Evolutionary conservation across 2,113 vertebrate species (phyloP).

Genomic region (Hyperoodon ampullatus): DNA sequence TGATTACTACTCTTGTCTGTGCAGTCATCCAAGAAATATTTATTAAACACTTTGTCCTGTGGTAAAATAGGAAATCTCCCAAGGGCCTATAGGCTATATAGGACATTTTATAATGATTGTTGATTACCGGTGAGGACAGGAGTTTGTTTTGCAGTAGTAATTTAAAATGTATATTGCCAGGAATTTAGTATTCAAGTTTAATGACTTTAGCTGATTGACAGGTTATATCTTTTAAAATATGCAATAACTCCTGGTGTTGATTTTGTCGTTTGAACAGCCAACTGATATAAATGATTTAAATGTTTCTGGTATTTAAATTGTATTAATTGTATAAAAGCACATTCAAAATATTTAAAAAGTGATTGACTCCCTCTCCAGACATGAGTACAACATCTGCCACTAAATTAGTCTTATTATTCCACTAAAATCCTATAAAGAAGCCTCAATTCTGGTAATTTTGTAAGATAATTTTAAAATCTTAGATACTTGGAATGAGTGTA

Average conservation of each 20-base stretch:
- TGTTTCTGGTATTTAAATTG: not conserved
- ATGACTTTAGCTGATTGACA: not conserved
- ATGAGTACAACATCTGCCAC: not conserved
- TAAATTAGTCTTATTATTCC: not conserved
- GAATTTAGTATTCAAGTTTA: constrained; percentile 19
- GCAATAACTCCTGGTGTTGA: not conserved
- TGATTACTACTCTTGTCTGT: not conserved
- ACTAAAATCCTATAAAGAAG: not conserved
- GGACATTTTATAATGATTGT: not conserved
- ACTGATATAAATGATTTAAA: not conserved
- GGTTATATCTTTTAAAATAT: constrained; percentile 29
- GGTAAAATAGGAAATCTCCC: not conserved
- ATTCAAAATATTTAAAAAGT: constrained; percentile 27
- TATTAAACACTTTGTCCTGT: not conserved
- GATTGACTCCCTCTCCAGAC: not conserved
- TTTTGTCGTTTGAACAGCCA: constrained; percentile 25
- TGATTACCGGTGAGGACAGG: not conserved
- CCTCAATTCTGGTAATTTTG: not conserved
- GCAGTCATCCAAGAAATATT: not conserved
- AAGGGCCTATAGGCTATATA: not conserved
- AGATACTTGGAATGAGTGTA: not conserved
- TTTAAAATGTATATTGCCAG: not conserved
- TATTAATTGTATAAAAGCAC: not conserved
- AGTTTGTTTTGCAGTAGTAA: not conserved
- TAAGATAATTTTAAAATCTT: not conserved